Conservation (phyloP, 2,888 invertebrate genomes). For the Polyploca ridens region DNA sequence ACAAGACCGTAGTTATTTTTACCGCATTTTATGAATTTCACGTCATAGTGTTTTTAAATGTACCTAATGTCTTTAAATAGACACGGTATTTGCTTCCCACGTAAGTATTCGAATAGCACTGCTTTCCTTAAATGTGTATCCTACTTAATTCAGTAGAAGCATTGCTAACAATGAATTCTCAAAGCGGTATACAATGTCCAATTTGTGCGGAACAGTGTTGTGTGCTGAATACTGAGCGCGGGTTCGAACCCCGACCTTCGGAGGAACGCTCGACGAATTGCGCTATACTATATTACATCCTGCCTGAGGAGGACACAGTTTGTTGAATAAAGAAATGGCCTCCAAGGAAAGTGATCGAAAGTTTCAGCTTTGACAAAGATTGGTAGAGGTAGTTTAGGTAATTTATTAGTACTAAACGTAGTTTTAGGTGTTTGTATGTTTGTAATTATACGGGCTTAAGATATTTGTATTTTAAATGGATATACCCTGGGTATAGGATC, state of each 20-base stretch:
- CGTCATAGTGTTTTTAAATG: no score
- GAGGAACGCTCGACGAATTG: not conserved
- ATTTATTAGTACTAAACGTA: not conserved
- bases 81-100: no score
- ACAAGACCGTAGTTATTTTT: no score
- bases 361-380: not conserved
- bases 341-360: constrained; percentile 22
- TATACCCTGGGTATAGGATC: no score
- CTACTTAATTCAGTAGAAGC: not conserved
- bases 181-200: constrained; percentile 13
- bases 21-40: no score
- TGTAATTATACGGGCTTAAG: no score
- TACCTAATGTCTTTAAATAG: no score
- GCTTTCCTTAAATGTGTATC: not conserved
- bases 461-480: no score
- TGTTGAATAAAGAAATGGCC: constrained; percentile 29
- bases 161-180: constrained; percentile 22
- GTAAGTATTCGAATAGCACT: no score
- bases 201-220: constrained; percentile 21
- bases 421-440: no score
- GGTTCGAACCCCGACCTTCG: constrained; percentile 32
- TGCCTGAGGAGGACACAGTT: constrained; percentile 17
- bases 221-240: constrained; percentile 20
- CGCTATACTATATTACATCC: constrained; percentile 24
- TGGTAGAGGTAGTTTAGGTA: not conserved